phyloP scores from a whole-genome alignment of 2,113 vertebrate genomes.

The Microtus pennsylvanicus region DNA sequence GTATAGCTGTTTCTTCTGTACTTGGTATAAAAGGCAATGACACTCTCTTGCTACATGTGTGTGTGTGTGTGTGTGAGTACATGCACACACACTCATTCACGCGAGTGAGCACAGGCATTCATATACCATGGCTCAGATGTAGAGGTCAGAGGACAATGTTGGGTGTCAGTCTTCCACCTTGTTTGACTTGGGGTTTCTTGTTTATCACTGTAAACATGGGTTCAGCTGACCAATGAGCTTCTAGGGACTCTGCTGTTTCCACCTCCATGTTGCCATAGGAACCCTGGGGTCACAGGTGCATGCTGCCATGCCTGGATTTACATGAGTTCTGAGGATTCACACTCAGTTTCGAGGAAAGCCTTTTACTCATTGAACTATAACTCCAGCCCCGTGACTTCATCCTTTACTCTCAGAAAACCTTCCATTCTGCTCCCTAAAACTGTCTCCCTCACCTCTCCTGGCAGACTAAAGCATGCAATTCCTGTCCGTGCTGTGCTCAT shows the following conservation, averaged over 20 bases:
- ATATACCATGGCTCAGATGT: background rate
- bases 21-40: background rate
- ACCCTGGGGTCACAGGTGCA: background rate
- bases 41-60: background rate
- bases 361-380: background rate
- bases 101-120: too few species aligned
- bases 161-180: background rate
- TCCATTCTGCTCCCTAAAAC: background rate
- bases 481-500: background rate
- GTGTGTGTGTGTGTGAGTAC: background rate
- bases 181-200: background rate
- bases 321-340: background rate
- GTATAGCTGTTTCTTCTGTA: background rate
- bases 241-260: too few species aligned
- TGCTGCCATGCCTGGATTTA: background rate
- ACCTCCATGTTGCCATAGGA: background rate
- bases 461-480: background rate
- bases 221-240: background rate
- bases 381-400: background rate
- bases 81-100: background rate
- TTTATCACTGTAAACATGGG: background rate
- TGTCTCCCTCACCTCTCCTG: background rate
- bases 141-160: background rate
- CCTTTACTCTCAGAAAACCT: background rate
- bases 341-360: background rate